These are phyloP conservation scores for Chlorocebus sabaeus DNA, from an alignment of 2,113 vertebrate genomes.

Conservation along the genomic window DNA sequence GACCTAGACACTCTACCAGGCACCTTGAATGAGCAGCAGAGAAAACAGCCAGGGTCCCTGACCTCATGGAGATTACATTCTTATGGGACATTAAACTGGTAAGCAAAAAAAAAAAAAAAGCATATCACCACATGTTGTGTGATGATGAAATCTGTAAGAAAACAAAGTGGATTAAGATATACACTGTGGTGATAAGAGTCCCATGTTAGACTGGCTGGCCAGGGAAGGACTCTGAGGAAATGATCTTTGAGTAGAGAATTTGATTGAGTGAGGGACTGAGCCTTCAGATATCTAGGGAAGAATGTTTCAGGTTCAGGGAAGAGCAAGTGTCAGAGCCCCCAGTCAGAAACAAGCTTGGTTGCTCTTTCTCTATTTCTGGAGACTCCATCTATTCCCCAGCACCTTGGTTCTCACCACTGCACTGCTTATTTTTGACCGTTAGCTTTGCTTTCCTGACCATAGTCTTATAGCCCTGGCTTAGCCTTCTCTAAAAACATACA, in stretches of 20 bases:
- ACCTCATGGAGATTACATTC: not conserved
- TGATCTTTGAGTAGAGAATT: not conserved
- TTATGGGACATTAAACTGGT: not conserved
- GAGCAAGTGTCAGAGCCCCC: not conserved
- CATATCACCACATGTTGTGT: not conserved
- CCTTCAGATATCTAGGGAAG: not conserved
- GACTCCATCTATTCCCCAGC: not conserved
- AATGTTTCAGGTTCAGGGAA: not conserved
- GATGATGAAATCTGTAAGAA: not conserved
- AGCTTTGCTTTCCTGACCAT: not conserved
- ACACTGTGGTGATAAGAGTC: too few relatives aligned
- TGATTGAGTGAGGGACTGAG: not conserved
- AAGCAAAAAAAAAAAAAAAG: not conserved
- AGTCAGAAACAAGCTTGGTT: not conserved
- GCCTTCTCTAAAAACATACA: not conserved
- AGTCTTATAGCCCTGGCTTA: not conserved
- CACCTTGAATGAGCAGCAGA: not conserved
- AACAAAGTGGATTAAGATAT: not conserved
- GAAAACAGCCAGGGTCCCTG: not conserved
- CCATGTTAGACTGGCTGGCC: not conserved
- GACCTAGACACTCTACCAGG: not conserved
- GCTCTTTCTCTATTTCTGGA: rapidly evolving
- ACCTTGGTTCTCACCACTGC: not conserved
- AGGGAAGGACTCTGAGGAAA: not conserved
- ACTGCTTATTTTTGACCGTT: not conserved